Percentiles rank a stretch among this genome's conserved stretches.
These are phyloP conservation scores for Clarias batrachus DNA, from an alignment of 2,113 vertebrate species.

Conservation along the genomic window DNA sequence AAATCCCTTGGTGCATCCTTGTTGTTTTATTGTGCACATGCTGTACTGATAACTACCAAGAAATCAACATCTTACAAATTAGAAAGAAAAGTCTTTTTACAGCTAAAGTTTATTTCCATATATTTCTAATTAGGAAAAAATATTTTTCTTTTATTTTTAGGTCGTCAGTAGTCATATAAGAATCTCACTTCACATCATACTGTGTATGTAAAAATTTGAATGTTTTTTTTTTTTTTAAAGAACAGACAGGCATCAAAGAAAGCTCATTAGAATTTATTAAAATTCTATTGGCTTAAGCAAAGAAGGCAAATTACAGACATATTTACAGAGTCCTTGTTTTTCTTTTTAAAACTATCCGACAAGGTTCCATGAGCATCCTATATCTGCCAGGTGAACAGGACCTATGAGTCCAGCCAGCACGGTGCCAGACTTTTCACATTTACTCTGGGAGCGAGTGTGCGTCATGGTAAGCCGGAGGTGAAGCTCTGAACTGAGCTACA, in stretches of 20 bases:
- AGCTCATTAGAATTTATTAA: constrained; percentile 78
- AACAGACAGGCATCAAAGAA: constrained; percentile 53
- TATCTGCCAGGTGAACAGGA: constrained; percentile 49
- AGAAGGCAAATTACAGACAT: constrained; percentile 75
- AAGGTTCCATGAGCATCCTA: constrained; percentile 51
- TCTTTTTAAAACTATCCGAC: constrained; percentile 67
- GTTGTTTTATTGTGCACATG: background rate
- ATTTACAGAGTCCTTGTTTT: constrained; percentile 70
- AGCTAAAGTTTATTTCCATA: no score
- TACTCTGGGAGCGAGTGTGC: background rate
- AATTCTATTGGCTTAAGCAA: constrained; percentile 77
- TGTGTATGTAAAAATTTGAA: no score
- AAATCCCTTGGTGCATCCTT: background rate
- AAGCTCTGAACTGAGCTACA: constrained; percentile 8
- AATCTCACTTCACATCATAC: no score
- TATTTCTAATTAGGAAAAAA: no score
- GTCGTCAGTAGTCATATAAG: no score
- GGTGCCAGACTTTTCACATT: constrained; percentile 29
- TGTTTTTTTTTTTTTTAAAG: background rate
- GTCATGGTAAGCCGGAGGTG: background rate
- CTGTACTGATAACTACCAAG: background rate
- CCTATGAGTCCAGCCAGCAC: constrained; percentile 42
- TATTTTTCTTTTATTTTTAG: no score
- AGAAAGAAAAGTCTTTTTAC: no score
- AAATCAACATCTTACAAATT: background rate